Base-by-base conservation (phyloP, 2,797 vertebrate species). In the Avahi laniger region DNA sequence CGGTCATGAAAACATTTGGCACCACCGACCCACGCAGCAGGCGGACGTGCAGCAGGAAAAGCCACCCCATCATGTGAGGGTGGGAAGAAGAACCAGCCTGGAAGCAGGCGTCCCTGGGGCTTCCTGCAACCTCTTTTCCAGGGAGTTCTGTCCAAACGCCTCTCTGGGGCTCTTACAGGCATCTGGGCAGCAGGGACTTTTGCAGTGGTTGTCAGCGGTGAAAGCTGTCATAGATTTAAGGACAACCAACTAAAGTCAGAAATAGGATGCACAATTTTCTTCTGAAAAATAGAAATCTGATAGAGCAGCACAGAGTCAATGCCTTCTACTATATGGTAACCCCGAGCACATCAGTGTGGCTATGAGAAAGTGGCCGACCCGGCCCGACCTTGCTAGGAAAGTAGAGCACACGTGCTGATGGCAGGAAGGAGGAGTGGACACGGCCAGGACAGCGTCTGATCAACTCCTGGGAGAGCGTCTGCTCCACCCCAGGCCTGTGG, bases 21-120 rank as follows among this genome's bases (percentile, higher is more conserved):
- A 8, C n/a, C 5, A 0, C 7, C 20, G 11, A 4, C 2, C 1
- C 0, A 15, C 5, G 46, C 38, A 14, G 46, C 26, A 12, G 8
- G 35, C 8, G 43, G 2, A 24, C 2, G 43, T 50, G 50, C 69
- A 70, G 78, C n/a, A 18, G 84, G 52, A 24, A 54, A 61, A 14
- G 52, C 9, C 26, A 2, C 0, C 8, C 78, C 5, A 30, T 12
- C n/a, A 3, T 2, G 4, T 3, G 50, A 92, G 0, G 3, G 28
- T 0, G n/a, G 50, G 22, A 50, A 41, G 20, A 8, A 10, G 54
- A 7, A 48, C 15, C 15, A 5, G 0, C 28, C 38, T 2, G 22
- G 65, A 22, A 12, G 8, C 13, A 1, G 2, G 11, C 20, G 2
- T 24, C 1, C 26, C 65, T 0, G 5, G 85, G 35, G 46, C 35